Conservation (phyloP, 2,113 vertebrate genomes). For the Perognathus longimembris region DNA sequence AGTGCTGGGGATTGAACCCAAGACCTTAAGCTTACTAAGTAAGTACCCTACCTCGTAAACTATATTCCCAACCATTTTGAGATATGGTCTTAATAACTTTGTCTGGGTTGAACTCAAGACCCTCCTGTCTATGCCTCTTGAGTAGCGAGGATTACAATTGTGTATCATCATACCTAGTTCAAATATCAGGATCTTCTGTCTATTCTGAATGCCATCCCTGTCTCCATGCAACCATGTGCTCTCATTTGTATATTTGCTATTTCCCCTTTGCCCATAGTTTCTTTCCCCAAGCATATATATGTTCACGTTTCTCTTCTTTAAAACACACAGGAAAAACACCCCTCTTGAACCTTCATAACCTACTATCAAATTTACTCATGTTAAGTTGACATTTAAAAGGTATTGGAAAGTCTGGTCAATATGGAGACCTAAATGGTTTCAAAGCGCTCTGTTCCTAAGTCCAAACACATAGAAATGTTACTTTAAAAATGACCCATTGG, state of each 20-base stretch:
- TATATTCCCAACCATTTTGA: no score
- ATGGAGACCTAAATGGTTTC: background rate
- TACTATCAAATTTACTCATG: conserved; percentile 3
- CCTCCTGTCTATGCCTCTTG: no score
- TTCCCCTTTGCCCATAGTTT: background rate
- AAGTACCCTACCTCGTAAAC: no score
- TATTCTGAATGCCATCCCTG: background rate
- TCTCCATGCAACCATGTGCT: background rate
- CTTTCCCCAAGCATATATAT: background rate
- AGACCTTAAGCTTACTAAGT: no score
- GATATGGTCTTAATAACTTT: no score
- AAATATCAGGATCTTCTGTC: background rate
- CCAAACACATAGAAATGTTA: background rate
- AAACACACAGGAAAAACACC: background rate
- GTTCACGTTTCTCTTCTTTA: background rate
- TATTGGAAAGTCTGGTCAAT: conserved; percentile 2
- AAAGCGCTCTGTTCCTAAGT: background rate
- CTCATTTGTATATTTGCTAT: background rate
- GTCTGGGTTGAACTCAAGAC: no score
- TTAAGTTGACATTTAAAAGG: background rate
- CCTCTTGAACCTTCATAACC: background rate
- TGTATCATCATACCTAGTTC: no score
- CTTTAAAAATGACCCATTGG: background rate
- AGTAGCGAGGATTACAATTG: no score
- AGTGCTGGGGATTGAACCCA: no score